These are phyloP conservation scores for Mormyrus proboscirostris DNA, from an alignment of 2,797 vertebrate species.

Conservation along the genomic window DNA sequence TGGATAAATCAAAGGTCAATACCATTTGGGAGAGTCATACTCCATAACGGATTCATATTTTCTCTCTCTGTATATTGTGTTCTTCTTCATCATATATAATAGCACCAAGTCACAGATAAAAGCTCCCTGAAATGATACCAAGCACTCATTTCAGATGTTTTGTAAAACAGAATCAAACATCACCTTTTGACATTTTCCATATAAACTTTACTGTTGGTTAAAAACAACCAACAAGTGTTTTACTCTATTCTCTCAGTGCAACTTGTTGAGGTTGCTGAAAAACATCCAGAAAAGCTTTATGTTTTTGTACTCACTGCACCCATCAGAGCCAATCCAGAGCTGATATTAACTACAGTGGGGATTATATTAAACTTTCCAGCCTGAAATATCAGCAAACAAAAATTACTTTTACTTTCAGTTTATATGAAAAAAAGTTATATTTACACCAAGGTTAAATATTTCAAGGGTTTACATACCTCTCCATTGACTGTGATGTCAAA, in stretches of 20 bases:
- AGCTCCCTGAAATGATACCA: conserved; percentile 67
- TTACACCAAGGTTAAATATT: background rate
- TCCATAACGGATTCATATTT: conserved; percentile 83
- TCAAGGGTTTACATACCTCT: conserved; percentile 61
- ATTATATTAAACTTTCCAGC: conserved; percentile 92
- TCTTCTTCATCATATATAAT: conserved; percentile 86
- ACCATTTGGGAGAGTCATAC: conserved; percentile 53
- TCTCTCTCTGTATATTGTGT: conserved; percentile 82
- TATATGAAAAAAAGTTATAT: background rate
- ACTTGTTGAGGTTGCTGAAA: background rate
- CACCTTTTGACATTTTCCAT: background rate
- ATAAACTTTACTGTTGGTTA: background rate
- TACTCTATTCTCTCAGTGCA: background rate
- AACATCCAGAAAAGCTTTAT: background rate
- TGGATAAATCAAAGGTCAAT: conserved; percentile 2
- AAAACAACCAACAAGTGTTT: background rate
- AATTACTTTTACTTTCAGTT: background rate
- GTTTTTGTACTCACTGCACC: conserved; percentile 74
- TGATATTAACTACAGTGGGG: conserved; percentile 85
- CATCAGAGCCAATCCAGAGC: conserved; percentile 84
- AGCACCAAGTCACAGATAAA: conserved; percentile 91
- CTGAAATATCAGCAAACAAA: conserved; percentile 57
- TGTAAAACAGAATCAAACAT: background rate
- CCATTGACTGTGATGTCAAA: conserved; percentile 91
- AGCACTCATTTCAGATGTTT: background rate